A percentile compares a stretch with the other conserved stretches of the same genome.
Evolutionary conservation across 2,113 vertebrate species (phyloP).

Genomic region (Leptosomus discolor): DNA sequence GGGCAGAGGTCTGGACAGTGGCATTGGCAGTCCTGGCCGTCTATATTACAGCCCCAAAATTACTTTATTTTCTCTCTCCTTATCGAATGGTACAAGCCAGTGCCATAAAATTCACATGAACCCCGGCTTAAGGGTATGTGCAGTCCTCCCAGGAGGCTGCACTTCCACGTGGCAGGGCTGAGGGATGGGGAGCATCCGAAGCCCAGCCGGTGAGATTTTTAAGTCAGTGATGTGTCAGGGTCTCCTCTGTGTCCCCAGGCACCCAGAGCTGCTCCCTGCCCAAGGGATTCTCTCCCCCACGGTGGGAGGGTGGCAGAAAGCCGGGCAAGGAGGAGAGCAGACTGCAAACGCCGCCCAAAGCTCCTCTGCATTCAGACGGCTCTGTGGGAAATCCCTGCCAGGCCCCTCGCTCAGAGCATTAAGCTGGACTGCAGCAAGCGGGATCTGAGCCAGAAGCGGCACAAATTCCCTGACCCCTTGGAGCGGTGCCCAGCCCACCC

Average conservation of each 20-base stretch:
- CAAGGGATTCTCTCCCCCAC: not conserved
- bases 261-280: not conserved
- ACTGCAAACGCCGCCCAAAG: not conserved
- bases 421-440: not conserved
- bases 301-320: not conserved
- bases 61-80: not conserved
- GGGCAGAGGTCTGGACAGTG: not conserved
- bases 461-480: not conserved
- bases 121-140: rapidly evolving
- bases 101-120: not conserved
- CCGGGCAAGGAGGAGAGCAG: not conserved
- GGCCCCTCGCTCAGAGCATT: not conserved
- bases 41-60: not conserved
- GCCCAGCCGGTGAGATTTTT: not conserved
- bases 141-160: not conserved
- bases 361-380: not conserved
- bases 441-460: not conserved
- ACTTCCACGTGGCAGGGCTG: not conserved
- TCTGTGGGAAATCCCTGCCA: not conserved
- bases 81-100: not conserved
- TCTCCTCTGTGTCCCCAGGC: not conserved
- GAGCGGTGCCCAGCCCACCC: not conserved
- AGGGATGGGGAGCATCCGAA: not conserved
- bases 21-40: rapidly evolving
- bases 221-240: not conserved